Conservation (phyloP, 2,888 invertebrate genomes). For the Orthosia incerta region DNA sequence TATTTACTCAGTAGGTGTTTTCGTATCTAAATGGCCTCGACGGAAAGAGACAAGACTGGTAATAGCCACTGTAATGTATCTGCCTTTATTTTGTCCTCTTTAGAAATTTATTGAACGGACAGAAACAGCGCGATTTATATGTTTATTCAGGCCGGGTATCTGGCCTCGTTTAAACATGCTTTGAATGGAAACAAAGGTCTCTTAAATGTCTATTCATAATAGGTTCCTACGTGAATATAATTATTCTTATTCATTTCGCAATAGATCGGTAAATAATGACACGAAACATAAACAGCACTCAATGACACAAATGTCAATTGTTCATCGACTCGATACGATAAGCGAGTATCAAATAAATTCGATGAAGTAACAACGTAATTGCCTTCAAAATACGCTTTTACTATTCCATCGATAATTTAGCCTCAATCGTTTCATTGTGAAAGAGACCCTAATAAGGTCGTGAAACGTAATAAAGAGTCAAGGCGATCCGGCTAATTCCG, state of each 20-base stretch:
- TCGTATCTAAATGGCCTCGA: slow-evolving; percentile 55
- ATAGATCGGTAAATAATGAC: slow-evolving; percentile 45
- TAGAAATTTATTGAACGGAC: slow-evolving; percentile 76
- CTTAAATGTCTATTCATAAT: slow-evolving; percentile 54
- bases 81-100: slow-evolving; percentile 76
- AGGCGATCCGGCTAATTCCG: slow-evolving; percentile 57
- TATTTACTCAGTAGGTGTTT: slow-evolving; percentile 64
- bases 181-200: slow-evolving; percentile 72
- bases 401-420: slow-evolving; percentile 57
- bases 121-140: slow-evolving; percentile 76
- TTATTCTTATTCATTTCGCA: slow-evolving; percentile 55
- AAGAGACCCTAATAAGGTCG: slow-evolving; percentile 59
- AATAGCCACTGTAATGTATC: slow-evolving; percentile 60
- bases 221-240: slow-evolving; percentile 37
- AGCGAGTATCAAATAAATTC: slow-evolving; percentile 37
- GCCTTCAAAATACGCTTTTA: slow-evolving; percentile 55
- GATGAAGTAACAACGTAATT: slow-evolving; percentile 40
- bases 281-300: slow-evolving; percentile 42
- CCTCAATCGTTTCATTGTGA: slow-evolving; percentile 58
- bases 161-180: slow-evolving; percentile 71
- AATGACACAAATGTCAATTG: slow-evolving; percentile 44
- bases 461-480: slow-evolving; percentile 58
- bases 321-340: slow-evolving; percentile 34
- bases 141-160: slow-evolving; percentile 71
- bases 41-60: slow-evolving; percentile 49